Percentiles rank a stretch among this genome's conserved stretches.
phyloP scores from a whole-genome alignment of 2,888 invertebrate genomes.

The Dryadula phaetusa region DNA sequence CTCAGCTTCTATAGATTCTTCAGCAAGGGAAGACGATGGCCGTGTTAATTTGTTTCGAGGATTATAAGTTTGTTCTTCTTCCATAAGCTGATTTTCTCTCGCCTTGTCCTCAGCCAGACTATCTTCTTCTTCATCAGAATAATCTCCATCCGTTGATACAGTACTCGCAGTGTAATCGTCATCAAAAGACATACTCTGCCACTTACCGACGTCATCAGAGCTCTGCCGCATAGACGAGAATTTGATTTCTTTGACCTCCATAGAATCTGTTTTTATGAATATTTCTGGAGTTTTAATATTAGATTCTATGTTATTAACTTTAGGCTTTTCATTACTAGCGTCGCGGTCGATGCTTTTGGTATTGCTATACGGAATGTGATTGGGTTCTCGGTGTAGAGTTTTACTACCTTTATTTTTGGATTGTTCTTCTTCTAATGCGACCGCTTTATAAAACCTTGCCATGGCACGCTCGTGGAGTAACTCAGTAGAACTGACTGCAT shows the following conservation, averaged over 20 bases:
- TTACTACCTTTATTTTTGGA: slow-evolving; percentile 60
- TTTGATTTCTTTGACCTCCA: slow-evolving; percentile 58
- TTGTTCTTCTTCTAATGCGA: slow-evolving; percentile 89
- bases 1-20: slow-evolving; percentile 69
- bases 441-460: slow-evolving; percentile 91
- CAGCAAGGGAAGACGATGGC: slow-evolving; percentile 58
- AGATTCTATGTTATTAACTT: slow-evolving; percentile 41
- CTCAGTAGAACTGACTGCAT: slow-evolving; percentile 92
- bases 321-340: slow-evolving; percentile 37
- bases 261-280: slow-evolving; percentile 66
- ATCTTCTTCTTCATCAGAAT: slow-evolving; percentile 65
- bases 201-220: slow-evolving; percentile 68
- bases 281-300: slow-evolving; percentile 59
- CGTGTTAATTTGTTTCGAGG: slow-evolving; percentile 83
- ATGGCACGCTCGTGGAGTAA: slow-evolving; percentile 92
- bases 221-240: slow-evolving; percentile 53
- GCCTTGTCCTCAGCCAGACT: slow-evolving; percentile 70
- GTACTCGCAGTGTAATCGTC: slow-evolving; percentile 87
- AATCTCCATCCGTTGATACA: slow-evolving; percentile 80
- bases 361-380: slow-evolving; percentile 70
- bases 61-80: slow-evolving; percentile 88
- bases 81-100: slow-evolving; percentile 63
- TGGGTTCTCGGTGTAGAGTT: slow-evolving; percentile 52
- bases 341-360: slow-evolving; percentile 50
- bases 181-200: slow-evolving; percentile 81